These are phyloP conservation scores for Embiotoca jacksoni DNA, from an alignment of 2,113 vertebrate genomes.

Conservation along the genomic window DNA sequence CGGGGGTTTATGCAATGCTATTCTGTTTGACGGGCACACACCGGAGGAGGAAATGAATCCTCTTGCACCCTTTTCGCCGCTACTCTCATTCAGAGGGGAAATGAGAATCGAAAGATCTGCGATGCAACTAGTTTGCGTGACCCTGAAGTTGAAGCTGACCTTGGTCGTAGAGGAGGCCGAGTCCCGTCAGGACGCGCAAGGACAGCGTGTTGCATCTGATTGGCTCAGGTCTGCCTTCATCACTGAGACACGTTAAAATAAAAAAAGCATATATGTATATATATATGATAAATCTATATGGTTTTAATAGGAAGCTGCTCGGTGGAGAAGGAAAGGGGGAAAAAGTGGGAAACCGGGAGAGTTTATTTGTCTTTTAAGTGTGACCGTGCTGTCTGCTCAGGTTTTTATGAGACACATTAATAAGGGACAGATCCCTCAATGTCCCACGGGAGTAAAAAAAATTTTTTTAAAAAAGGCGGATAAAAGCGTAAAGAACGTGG, in stretches of 20 bases:
- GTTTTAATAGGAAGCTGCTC: constrained; percentile 23
- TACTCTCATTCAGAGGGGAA: background rate
- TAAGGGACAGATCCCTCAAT: constrained; percentile 29
- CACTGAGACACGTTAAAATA: constrained; percentile 51
- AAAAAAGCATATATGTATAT: constrained; percentile 19
- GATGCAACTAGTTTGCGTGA: background rate
- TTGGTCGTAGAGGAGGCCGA: constrained; percentile 19
- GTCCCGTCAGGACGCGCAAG: background rate
- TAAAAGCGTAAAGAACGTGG: background rate
- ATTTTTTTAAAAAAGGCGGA: background rate
- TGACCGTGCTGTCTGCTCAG: background rate
- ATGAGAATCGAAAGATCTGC: background rate
- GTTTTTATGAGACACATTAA: constrained; percentile 42
- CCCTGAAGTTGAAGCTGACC: constrained; percentile 4
- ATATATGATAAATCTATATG: constrained; percentile 37
- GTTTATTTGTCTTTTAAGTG: constrained; percentile 41
- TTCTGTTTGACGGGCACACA: background rate
- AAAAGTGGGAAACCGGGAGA: constrained; percentile 15
- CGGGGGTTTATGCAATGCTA: background rate
- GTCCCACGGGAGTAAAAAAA: constrained; percentile 16
- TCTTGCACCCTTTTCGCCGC: background rate
- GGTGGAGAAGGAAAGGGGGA: constrained; percentile 6
- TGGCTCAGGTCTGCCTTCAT: constrained; percentile 34
- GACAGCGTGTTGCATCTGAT: constrained; percentile 27
- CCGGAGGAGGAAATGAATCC: background rate